Evolutionary conservation across 1,140 invertebrate genomes (phyloP).

Genomic region (Agraylea sexmaculata): DNA sequence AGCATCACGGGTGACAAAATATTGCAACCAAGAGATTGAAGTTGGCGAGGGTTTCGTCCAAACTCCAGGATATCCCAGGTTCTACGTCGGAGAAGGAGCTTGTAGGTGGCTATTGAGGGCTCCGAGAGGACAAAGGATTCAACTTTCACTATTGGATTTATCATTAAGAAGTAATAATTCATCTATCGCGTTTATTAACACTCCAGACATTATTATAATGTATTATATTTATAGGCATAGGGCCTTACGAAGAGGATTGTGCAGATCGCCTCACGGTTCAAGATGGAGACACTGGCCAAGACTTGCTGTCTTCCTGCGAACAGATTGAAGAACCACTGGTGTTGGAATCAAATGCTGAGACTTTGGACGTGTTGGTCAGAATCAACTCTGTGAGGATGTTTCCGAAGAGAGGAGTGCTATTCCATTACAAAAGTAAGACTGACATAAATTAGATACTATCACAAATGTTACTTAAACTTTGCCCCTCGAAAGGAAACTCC

Average conservation of each 20-base stretch:
- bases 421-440: constrained; percentile 43
- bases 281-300: constrained; percentile 29
- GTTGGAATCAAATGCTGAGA: constrained; percentile 30
- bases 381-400: constrained; percentile 35
- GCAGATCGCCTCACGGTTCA: constrained; percentile 34
- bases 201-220: too few species aligned
- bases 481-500: too few species aligned
- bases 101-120: constrained; percentile 44
- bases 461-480: too few species aligned
- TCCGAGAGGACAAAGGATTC: constrained; percentile 38
- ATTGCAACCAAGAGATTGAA: constrained; percentile 42
- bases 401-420: constrained; percentile 42
- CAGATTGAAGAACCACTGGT: constrained; percentile 35
- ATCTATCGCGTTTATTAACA: too few species aligned
- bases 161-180: constrained; percentile 42
- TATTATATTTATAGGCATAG: constrained; percentile 29
- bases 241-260: constrained; percentile 34
- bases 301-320: constrained; percentile 33
- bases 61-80: constrained; percentile 50
- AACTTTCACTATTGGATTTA: constrained; percentile 44
- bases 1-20: constrained; percentile 37
- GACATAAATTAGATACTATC: neutral
- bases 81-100: constrained; percentile 41
- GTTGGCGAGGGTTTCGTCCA: constrained; percentile 44
- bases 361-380: constrained; percentile 34